Evolutionary conservation across 64 coral and sea anemone species (phyloP), one percentile per base, ranked within the genome.

Genomic region (Astreopora myriophthalma): DNA sequence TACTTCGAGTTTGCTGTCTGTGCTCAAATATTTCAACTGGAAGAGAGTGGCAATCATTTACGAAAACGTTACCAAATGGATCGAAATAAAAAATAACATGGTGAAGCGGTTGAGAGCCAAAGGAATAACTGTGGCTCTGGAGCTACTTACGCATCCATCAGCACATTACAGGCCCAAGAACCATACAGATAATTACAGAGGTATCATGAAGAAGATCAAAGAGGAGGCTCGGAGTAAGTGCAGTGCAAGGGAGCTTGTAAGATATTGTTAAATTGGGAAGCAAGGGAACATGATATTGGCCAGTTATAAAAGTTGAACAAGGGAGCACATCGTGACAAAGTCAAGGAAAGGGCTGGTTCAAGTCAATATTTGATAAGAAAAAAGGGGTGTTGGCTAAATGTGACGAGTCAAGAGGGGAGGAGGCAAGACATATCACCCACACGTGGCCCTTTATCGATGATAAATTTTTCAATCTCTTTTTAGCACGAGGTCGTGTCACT

Each of bases 51-150:
- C 95, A 3, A 87, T 96, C 26, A 89, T 96, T 5, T 96, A 93
- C 84, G 95, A 96, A 52, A 96, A 96, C 66, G 95, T 96, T 3
- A 96, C 95, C 13, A 96, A 96, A 75, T 96, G 95, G 95, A 85
- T 96, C 2, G 95, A 96, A 68, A 96, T 96, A 73, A 96, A 96
- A 48, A 87, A 94, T 11, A 87, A 92, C 20, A 86, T 96, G 75
- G 87, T 79, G 19, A 93, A 90, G 68, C 81, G 77, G 30, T 66
- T 96, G 13, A 81, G 48, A 33, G 80, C 89, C 17, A 96, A 93
- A 20, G 87, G 91, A 22, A 89, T 96, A 19, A 82, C 89, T 24
- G 91, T 96, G 23, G 69, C 95, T 20, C 86, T 88, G 23, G 91
- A 96, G 57, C 30, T 89, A 2, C 31, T 92, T 12, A 85, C 92